phyloP scores from a whole-genome alignment of 2,113 vertebrate genomes.

The Sander vitreus region DNA sequence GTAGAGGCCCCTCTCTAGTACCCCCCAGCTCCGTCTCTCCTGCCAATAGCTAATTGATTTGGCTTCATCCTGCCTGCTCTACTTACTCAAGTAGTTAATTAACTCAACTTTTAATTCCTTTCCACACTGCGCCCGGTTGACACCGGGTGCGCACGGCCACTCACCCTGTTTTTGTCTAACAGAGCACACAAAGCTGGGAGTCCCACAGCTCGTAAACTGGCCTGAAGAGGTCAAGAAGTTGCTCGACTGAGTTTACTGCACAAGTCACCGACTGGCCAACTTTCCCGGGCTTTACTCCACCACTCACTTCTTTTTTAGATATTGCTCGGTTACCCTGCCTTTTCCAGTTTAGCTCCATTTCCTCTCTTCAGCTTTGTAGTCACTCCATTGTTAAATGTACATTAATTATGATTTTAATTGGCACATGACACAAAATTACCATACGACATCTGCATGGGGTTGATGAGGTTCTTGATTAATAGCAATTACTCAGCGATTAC shows the following conservation, averaged over 20 bases:
- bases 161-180: conserved; percentile 32
- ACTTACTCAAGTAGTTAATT: conserved; percentile 77
- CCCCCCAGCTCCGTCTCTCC: conserved; percentile 56
- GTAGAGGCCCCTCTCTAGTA: conserved; percentile 31
- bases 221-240: conserved; percentile 24
- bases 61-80: conserved; percentile 73
- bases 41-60: conserved; percentile 80
- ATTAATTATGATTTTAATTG: conserved; percentile 56
- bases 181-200: conserved; percentile 24
- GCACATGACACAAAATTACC: conserved; percentile 45
- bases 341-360: not conserved
- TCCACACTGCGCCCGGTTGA: conserved; percentile 51
- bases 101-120: conserved; percentile 75
- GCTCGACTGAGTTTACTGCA: not conserved
- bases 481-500: conserved; percentile 47
- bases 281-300: conserved; percentile 14
- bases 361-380: not conserved
- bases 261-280: not conserved
- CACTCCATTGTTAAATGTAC: conserved; percentile 29
- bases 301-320: not conserved
- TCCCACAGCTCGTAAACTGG: not conserved
- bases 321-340: not conserved
- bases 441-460: conserved; percentile 57
- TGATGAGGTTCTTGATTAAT: conserved; percentile 72
- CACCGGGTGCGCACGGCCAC: conserved; percentile 44